Conservation (phyloP, 2,113 vertebrate genomes). For the Oreochromis niloticus region DNA sequence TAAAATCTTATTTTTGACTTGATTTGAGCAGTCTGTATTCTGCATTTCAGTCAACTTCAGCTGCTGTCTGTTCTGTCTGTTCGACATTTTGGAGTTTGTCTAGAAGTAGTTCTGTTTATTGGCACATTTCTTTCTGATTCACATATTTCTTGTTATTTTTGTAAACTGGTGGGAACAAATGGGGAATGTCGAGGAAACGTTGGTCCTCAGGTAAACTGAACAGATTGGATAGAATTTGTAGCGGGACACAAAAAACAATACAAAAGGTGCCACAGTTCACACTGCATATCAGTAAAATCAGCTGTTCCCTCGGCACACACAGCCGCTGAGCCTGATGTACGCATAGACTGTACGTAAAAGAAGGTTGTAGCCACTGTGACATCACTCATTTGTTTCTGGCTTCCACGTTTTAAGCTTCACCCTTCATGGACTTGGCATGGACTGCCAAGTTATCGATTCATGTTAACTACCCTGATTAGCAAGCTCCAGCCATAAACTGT, state of each 20-base stretch:
- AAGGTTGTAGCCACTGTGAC: not conserved
- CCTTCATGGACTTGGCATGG: not conserved
- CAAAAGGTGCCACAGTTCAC: not conserved
- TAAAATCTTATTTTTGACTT: not conserved
- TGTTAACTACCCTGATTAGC: not conserved
- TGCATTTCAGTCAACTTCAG: not conserved
- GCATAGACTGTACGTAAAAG: not conserved
- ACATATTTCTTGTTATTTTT: not conserved
- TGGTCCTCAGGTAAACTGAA: not conserved
- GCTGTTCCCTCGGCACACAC: not conserved
- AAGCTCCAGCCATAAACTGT: not conserved
- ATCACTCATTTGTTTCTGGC: not conserved
- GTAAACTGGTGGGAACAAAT: not conserved
- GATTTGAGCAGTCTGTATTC: not conserved
- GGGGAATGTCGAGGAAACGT: not conserved
- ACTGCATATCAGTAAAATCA: not conserved
- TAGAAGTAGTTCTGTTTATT: not conserved
- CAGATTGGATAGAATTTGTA: not conserved
- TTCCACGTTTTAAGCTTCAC: not conserved
- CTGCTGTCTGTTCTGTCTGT: not conserved
- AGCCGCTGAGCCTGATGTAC: not conserved
- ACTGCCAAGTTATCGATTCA: not conserved
- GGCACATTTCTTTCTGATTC: not conserved
- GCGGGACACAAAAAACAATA: accelerated
- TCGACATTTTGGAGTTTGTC: not conserved